Conservation (phyloP, 2,113 vertebrate species). For the Lanius collurio region DNA sequence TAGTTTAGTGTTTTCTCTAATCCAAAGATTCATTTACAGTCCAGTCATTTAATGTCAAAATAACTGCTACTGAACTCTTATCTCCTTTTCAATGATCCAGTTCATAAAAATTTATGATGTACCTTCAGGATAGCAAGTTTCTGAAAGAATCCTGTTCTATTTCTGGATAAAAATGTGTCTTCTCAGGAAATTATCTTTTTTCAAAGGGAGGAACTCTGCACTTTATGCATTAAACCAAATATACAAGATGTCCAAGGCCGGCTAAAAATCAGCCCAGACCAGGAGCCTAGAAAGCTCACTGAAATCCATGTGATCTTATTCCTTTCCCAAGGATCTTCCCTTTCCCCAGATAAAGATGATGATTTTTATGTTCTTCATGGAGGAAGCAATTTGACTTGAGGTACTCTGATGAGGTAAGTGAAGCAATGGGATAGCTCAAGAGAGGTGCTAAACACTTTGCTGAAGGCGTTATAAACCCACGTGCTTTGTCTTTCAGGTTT, state of each 20-base stretch:
- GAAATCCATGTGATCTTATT: not conserved
- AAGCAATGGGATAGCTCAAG: not conserved
- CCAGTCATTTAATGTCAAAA: not conserved
- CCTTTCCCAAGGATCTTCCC: not conserved
- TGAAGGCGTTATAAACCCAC: not conserved
- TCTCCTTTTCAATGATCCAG: not conserved
- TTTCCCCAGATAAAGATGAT: not conserved
- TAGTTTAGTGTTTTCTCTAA: not conserved
- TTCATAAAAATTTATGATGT: not conserved
- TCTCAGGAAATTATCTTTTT: not conserved
- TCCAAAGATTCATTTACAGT: not conserved
- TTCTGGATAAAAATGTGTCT: not conserved
- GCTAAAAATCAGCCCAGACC: not conserved
- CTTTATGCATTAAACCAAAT: not conserved
- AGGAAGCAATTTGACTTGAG: not conserved
- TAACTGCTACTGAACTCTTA: not conserved
- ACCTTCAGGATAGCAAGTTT: not conserved
- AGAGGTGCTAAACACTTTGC: not conserved
- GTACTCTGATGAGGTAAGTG: not conserved
- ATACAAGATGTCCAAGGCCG: not conserved
- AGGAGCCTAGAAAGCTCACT: not conserved
- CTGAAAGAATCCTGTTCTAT: not conserved
- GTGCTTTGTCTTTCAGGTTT: not conserved
- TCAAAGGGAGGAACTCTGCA: not conserved
- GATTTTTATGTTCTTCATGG: not conserved